phyloP scores from a whole-genome alignment of 2,113 vertebrate species.

The Callopanchax toddi region DNA sequence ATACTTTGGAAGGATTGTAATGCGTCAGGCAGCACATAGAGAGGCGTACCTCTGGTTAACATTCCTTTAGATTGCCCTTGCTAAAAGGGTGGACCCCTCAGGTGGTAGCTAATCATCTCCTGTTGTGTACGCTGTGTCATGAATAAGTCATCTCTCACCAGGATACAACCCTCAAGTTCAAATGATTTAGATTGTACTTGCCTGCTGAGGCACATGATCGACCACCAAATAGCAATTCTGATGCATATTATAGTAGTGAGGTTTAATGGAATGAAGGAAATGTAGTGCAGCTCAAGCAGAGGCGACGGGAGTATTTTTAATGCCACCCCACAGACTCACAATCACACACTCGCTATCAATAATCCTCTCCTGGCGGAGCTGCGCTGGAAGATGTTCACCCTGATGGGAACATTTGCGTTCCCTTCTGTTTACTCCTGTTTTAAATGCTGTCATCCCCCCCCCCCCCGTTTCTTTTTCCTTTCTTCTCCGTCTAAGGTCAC shows the following conservation, averaged over 20 bases:
- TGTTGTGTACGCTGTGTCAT: conserved; percentile 40
- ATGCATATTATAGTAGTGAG: conserved; percentile 53
- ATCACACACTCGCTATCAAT: conserved; percentile 54
- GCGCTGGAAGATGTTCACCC: conserved; percentile 48
- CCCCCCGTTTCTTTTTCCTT: conserved; percentile 12
- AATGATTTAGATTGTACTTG: conserved; percentile 65
- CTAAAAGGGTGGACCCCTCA: conserved; percentile 30
- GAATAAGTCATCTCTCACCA: conserved; percentile 73
- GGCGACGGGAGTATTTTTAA: conserved; percentile 47
- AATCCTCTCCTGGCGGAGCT: conserved; percentile 44
- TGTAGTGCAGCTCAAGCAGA: conserved; percentile 23
- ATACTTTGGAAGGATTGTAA: not conserved
- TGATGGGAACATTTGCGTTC: conserved; percentile 59
- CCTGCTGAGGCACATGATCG: conserved; percentile 34
- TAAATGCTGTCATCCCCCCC: conserved; percentile 35
- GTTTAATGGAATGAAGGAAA: conserved; percentile 56
- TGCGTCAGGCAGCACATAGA: conserved; percentile 19
- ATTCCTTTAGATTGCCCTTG: conserved; percentile 60
- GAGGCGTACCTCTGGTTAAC: conserved; percentile 31
- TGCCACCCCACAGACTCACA: conserved; percentile 27
- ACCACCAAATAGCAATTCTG: conserved; percentile 42
- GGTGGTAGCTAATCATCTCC: conserved; percentile 60
- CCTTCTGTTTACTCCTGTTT: conserved; percentile 34
- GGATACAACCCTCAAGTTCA: conserved; percentile 58
- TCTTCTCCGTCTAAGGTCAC: conserved; percentile 46